Evolutionary conservation across 2,113 vertebrate genomes (phyloP).

Genomic region (Chaetura pelagica): DNA sequence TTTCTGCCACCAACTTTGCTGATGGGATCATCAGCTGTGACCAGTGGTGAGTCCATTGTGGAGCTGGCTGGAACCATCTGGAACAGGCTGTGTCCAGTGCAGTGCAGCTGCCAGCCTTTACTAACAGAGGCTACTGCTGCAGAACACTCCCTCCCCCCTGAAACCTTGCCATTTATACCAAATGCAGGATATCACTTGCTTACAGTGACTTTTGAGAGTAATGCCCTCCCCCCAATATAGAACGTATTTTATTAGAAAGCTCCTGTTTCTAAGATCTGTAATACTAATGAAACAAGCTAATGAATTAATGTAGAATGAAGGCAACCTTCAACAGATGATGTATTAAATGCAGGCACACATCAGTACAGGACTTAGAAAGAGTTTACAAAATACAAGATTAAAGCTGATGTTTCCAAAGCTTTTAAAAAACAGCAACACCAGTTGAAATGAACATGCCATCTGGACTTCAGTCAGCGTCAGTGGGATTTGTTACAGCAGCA

Average conservation of each 20-base stretch:
- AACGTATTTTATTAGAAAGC: background rate
- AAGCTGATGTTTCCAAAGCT: background rate
- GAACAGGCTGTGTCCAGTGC: background rate
- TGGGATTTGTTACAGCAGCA: background rate
- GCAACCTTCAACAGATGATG: background rate
- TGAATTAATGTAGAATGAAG: background rate
- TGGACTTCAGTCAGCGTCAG: background rate
- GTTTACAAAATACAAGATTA: background rate
- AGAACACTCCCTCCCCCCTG: accelerated
- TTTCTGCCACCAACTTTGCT: background rate
- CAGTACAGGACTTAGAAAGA: background rate
- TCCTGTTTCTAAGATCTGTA: background rate
- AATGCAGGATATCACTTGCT: background rate
- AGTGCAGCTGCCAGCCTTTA: background rate
- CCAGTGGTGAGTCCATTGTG: accelerated
- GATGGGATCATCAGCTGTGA: background rate
- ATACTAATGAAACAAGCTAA: background rate
- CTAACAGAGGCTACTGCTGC: background rate
- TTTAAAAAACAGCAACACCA: background rate
- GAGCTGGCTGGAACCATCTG: accelerated
- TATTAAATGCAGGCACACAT: background rate
- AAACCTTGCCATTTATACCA: background rate
- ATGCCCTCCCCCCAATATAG: background rate
- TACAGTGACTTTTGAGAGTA: background rate
- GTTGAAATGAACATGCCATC: background rate